Conservation (phyloP, 2,113 vertebrate species). For the Mixornis gularis region DNA sequence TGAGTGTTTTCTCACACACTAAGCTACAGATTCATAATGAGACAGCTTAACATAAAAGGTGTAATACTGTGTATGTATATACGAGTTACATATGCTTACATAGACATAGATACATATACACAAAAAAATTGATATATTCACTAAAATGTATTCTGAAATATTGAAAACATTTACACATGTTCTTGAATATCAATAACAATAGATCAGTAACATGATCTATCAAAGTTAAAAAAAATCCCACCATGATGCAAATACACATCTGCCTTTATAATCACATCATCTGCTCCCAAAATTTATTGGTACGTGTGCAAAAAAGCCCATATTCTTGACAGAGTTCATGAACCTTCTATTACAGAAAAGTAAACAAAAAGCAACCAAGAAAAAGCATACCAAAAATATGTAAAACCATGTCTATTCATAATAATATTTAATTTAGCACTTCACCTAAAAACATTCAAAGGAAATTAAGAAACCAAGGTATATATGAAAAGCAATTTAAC, state of each 20-base stretch:
- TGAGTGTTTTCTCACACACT: not conserved
- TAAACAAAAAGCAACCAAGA: not conserved
- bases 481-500: not conserved
- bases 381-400: not conserved
- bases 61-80: not conserved
- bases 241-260: not conserved
- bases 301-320: not conserved
- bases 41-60: not conserved
- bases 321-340: not conserved
- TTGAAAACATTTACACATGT: not conserved
- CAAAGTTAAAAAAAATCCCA: not conserved
- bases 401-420: not conserved
- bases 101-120: not conserved
- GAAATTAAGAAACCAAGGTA: not conserved
- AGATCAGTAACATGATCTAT: not conserved
- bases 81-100: not conserved
- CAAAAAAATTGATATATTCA: not conserved
- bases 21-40: not conserved
- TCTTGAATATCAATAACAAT: no score
- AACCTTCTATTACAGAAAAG: not conserved
- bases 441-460: not conserved
- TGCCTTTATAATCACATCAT: not conserved
- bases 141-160: not conserved
- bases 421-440: not conserved
- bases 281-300: not conserved